Conservation (phyloP, 2,113 vertebrate genomes). For the Pangasianodon hypophthalmus region DNA sequence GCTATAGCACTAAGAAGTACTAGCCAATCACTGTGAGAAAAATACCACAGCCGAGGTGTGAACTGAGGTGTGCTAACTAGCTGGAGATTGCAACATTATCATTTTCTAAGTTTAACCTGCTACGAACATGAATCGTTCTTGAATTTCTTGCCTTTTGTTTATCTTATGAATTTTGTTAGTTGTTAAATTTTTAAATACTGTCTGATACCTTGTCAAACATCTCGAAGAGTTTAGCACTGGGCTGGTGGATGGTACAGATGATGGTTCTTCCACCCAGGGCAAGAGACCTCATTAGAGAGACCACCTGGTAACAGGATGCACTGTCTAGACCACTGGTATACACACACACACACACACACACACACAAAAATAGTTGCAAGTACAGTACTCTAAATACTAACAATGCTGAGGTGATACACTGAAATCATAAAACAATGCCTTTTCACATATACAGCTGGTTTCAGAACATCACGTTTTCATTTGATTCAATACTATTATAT, state of each 20-base stretch:
- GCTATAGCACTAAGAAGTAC: background rate
- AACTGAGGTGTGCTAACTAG: background rate
- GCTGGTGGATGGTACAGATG: constrained; percentile 99
- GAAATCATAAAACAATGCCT: background rate
- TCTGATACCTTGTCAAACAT: constrained; percentile 95
- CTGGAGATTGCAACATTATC: background rate
- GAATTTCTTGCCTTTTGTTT: background rate
- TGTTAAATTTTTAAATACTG: background rate
- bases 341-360: constrained; percentile 31
- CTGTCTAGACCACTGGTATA: constrained; percentile 90
- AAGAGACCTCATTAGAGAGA: constrained; percentile 93
- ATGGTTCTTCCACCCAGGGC: constrained; percentile 94
- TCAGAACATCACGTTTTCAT: background rate
- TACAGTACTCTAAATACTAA: background rate
- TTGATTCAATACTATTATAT: background rate
- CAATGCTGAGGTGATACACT: background rate
- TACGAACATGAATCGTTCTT: background rate
- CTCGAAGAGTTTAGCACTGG: constrained; percentile 98
- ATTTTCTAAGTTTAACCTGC: background rate
- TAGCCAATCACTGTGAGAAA: background rate
- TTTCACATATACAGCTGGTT: background rate
- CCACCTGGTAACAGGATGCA: constrained; percentile 95
- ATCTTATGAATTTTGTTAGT: background rate
- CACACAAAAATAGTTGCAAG: background rate
- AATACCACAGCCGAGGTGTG: background rate